Base-by-base conservation (phyloP, 2,888 invertebrate genomes). In the Melitaea athalia region DNA sequence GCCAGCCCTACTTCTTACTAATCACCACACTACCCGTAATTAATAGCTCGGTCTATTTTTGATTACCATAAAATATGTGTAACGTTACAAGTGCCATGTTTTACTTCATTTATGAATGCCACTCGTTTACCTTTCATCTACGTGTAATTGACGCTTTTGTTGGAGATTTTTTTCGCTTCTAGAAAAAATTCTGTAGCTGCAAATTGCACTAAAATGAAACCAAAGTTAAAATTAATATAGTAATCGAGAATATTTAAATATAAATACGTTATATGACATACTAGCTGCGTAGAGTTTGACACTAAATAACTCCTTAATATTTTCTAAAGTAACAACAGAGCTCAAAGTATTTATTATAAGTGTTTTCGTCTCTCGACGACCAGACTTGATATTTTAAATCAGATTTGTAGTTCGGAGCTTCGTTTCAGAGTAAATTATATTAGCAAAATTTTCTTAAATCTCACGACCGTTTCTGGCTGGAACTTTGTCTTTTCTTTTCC, bases 391-490 rank as follows among this genome's bases (percentile, higher is more conserved):
- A 47, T 65, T 68, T 64, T 70, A 68, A 72, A 72, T 70, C 60
- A 61, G 67, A 71, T 70, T 70, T 63, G 63, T 67, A 63, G 62
- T 65, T 63, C 59, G 59, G 66, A 71, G 79, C 86, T 87, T 84
- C 86, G 85, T 87, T 84, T 84, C 79, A 79, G 80, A 82, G 83
- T 85, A 87, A 89, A 89, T 88, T 88, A 85, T 88, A 85, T 89
- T 83, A 87, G 81, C 85, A 81, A 85, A 88, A 89, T 85, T 85
- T 83, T 84, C 83, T 80, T 78, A 82, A 84, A 82, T 82, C 81
- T 78, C 80, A 80, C 81, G 87, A 86, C 87, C 85, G 84, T 87
- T 86, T 86, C 85, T 80, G 68, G 66, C 68, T 70, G 65, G 63
- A 72, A 82, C 84, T 84, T 83, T 81, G 82, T 78, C 82, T 84